Evolutionary conservation across 2,888 invertebrate species (phyloP).

Genomic region (Agrypnus murinus): DNA sequence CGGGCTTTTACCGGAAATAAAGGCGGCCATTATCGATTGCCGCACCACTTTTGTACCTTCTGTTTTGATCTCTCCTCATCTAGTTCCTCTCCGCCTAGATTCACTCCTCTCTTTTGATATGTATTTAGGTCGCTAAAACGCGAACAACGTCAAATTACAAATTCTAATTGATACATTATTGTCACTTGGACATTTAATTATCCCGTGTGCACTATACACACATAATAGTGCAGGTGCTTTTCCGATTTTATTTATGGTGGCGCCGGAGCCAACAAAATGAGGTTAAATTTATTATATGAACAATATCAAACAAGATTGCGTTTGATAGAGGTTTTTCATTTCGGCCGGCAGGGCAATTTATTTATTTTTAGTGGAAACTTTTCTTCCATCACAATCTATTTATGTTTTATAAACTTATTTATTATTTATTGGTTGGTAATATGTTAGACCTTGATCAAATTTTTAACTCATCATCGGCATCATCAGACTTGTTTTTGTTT

Average conservation of each 20-base stretch:
- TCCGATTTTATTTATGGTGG: conserved; percentile 11
- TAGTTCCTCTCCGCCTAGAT: conserved; percentile 24
- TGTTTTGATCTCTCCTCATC: conserved; percentile 10
- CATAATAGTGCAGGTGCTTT: not conserved
- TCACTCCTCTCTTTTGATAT: not conserved
- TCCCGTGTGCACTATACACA: not conserved
- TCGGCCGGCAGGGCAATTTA: too few species aligned
- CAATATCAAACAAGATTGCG: too few species aligned
- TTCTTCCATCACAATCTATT: too few species aligned
- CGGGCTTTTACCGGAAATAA: not conserved
- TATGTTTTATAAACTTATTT: too few species aligned
- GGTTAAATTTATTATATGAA: conserved; percentile 9
- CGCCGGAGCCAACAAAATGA: conserved; percentile 12
- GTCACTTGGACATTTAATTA: conserved; percentile 12
- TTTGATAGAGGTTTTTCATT: too few species aligned
- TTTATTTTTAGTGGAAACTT: too few species aligned
- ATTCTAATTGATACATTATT: conserved; percentile 26
- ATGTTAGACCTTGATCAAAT: too few species aligned
- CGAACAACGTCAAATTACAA: conserved; percentile 11
- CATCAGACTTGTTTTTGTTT: too few species aligned
- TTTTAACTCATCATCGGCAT: too few species aligned
- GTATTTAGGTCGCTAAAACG: conserved; percentile 24
- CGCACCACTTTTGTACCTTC: conserved; percentile 8
- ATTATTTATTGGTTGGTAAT: too few species aligned
- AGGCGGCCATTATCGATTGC: conserved; percentile 9